Evolutionary conservation across 2,888 invertebrate species (phyloP).

Genomic region (Sarcophaga subvicina): DNA sequence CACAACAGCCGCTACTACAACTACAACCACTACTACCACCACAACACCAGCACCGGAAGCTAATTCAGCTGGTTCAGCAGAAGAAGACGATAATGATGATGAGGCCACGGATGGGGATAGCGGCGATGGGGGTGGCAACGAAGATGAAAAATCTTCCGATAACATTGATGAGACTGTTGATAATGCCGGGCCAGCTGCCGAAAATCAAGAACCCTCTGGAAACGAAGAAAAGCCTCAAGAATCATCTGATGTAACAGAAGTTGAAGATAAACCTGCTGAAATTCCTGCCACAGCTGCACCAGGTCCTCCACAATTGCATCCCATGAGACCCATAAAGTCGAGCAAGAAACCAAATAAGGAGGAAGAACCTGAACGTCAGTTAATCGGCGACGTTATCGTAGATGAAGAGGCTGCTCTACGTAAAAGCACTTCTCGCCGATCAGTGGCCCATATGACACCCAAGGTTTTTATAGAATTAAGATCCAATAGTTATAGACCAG

Average conservation of each 20-base stretch:
- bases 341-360: constrained; percentile 64
- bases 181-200: constrained; percentile 32
- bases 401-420: constrained; percentile 78
- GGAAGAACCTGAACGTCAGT: constrained; percentile 65
- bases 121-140: constrained; percentile 20
- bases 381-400: constrained; percentile 75
- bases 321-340: constrained; percentile 43
- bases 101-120: constrained; percentile 7
- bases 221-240: constrained; percentile 30
- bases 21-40: constrained; percentile 71
- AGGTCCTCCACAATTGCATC: constrained; percentile 64
- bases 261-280: constrained; percentile 29
- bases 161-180: constrained; percentile 32
- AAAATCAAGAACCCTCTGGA: constrained; percentile 29
- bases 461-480: constrained; percentile 78
- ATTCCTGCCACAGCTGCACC: constrained; percentile 38
- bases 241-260: constrained; percentile 25
- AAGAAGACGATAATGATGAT: constrained; percentile 26
- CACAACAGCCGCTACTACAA: constrained; percentile 72
- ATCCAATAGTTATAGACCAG: constrained; percentile 53
- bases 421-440: constrained; percentile 72
- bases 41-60: constrained; percentile 57
- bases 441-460: constrained; percentile 74
- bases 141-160: constrained; percentile 44
- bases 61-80: constrained; percentile 77